Conservation (phyloP, 2,888 invertebrate genomes). For the Pecten maximus region DNA sequence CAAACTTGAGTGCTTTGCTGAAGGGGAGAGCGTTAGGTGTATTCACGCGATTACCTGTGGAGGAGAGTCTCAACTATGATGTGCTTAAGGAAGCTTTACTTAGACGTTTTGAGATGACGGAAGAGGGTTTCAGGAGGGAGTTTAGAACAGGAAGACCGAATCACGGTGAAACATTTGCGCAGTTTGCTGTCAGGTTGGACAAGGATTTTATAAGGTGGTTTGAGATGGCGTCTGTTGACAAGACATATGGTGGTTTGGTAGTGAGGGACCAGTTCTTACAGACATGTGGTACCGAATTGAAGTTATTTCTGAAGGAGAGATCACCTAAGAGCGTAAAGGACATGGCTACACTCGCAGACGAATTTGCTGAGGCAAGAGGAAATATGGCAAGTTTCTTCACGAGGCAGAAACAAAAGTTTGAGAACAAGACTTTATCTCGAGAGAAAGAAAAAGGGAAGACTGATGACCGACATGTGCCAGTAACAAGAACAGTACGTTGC, state of each 20-base stretch:
- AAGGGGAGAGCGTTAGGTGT: slow-evolving; percentile 53
- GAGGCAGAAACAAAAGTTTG: no score
- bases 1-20: slow-evolving; percentile 46
- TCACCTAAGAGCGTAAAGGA: slow-evolving; percentile 40
- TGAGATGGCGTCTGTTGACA: slow-evolving; percentile 39
- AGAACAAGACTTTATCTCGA: no score
- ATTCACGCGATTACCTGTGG: slow-evolving; percentile 42
- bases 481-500: no score
- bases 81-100: not conserved
- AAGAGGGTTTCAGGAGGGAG: slow-evolving; percentile 49
- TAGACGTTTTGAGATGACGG: slow-evolving; percentile 51
- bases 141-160: slow-evolving; percentile 44
- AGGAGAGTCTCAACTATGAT: slow-evolving; percentile 48
- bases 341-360: slow-evolving; percentile 49
- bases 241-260: slow-evolving; percentile 43
- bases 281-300: slow-evolving; percentile 33
- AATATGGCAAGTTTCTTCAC: no score
- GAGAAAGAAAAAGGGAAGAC: no score
- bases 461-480: no score
- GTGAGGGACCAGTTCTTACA: slow-evolving; percentile 48
- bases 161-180: slow-evolving; percentile 48
- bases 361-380: slow-evolving; percentile 46
- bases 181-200: slow-evolving; percentile 38
- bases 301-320: slow-evolving; percentile 53
- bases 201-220: slow-evolving; percentile 51